phyloP scores from a whole-genome alignment of 2,113 vertebrate genomes.

The Phycodurus eques region DNA sequence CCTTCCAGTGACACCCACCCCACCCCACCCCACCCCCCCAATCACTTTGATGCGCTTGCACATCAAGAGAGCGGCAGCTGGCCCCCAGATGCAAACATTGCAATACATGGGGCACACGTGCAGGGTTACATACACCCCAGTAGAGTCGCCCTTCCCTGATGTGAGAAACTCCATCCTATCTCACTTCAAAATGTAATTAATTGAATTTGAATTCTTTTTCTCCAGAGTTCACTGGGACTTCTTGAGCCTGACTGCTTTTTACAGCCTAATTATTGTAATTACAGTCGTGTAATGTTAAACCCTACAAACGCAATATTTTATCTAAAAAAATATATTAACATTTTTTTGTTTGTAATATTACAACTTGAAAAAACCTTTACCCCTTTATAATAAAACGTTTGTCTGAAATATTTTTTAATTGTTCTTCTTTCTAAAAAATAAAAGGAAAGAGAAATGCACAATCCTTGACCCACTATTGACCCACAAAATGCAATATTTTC shows the following conservation, averaged over 20 bases:
- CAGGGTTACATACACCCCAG: slow-evolving; percentile 51
- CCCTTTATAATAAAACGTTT: too few relatives aligned
- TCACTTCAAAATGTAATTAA: not conserved
- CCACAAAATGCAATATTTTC: too few relatives aligned
- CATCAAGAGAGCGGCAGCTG: slow-evolving; percentile 63
- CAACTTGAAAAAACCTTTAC: too few relatives aligned
- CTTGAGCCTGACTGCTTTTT: too few relatives aligned
- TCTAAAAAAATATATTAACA: too few relatives aligned
- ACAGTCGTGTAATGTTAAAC: not conserved
- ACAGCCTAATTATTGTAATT: not conserved
- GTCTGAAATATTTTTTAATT: too few relatives aligned
- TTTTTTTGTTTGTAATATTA: too few relatives aligned
- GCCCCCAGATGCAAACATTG: slow-evolving; percentile 65
- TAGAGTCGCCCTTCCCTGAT: not conserved
- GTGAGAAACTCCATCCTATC: not conserved
- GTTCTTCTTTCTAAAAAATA: too few relatives aligned
- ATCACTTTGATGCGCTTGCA: slow-evolving; percentile 47
- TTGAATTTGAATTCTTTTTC: not conserved
- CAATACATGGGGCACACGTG: slow-evolving; percentile 34
- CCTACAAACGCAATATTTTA: too few relatives aligned
- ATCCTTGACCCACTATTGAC: too few relatives aligned
- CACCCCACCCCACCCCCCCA: slow-evolving; percentile 36
- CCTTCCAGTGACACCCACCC: slow-evolving; percentile 38
- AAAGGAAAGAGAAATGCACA: too few relatives aligned
- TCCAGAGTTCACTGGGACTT: not conserved